Conservation (phyloP, 2,797 vertebrate species). For the Catharus ustulatus region DNA sequence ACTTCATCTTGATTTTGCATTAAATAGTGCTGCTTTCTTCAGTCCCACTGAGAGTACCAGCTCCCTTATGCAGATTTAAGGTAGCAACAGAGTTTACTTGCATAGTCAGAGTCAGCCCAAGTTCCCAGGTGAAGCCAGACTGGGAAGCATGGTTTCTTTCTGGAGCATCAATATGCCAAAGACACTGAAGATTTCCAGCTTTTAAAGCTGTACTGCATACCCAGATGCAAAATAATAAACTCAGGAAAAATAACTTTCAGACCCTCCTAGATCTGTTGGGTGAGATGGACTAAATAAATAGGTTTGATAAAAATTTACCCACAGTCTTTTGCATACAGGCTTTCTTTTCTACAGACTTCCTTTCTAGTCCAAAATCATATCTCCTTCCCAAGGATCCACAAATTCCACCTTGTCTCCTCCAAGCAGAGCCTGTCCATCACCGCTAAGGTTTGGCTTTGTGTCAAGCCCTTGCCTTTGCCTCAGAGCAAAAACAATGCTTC, state of each 20-base stretch:
- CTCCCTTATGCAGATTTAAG: background rate
- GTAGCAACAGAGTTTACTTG: background rate
- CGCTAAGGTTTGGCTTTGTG: background rate
- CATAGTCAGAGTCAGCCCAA: background rate
- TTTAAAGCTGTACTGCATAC: background rate
- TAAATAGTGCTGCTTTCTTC: background rate
- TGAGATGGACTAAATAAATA: background rate
- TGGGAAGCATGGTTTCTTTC: background rate
- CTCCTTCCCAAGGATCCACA: background rate
- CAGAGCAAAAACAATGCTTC: background rate
- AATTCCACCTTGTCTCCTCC: background rate
- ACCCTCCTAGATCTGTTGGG: background rate
- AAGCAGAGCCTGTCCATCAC: background rate
- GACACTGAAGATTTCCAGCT: background rate
- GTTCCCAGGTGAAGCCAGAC: background rate
- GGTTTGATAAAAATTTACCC: background rate
- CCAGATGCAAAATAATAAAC: background rate
- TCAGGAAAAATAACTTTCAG: background rate
- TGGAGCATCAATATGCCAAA: background rate
- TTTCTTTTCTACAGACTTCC: background rate
- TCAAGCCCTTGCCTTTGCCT: background rate
- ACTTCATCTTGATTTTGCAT: background rate
- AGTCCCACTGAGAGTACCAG: background rate
- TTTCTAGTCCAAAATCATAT: background rate
- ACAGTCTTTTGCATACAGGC: background rate